Conservation (phyloP, 2,888 invertebrate genomes). For the Caenorhabditis becei region DNA sequence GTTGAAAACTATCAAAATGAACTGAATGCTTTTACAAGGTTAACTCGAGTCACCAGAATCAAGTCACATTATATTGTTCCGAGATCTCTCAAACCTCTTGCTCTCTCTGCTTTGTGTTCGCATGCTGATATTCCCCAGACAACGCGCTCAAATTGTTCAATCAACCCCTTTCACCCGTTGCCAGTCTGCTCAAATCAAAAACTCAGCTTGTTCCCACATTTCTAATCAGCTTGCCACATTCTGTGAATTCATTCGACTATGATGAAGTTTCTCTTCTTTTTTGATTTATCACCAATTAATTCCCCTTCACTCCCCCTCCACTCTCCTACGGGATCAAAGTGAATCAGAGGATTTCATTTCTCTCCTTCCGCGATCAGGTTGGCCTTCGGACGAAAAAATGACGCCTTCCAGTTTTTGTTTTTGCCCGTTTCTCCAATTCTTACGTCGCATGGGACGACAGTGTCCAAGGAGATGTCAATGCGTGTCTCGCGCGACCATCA, state of each 20-base stretch:
- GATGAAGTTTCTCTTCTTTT: constrained; percentile 25
- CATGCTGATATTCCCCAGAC: not conserved
- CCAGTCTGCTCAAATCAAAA: constrained; percentile 22
- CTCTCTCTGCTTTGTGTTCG: not conserved
- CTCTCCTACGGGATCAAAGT: constrained; percentile 30
- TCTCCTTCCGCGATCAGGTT: constrained; percentile 54
- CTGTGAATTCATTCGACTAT: constrained; percentile 31
- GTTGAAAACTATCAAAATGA: constrained; percentile 56
- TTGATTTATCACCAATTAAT: constrained; percentile 35
- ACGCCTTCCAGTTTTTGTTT: constrained; percentile 38
- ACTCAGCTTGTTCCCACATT: not conserved
- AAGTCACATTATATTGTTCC: not conserved
- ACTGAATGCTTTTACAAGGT: not conserved
- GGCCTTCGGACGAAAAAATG: constrained; percentile 36
- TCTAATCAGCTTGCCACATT: constrained; percentile 19
- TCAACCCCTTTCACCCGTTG: not conserved
- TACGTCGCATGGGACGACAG: constrained; percentile 12
- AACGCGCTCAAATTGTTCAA: not conserved
- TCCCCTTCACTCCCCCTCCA: not conserved
- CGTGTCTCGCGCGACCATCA: not conserved
- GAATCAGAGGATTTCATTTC: constrained; percentile 40
- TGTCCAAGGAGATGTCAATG: constrained; percentile 21
- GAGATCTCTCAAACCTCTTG: constrained; percentile 4
- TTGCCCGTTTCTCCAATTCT: not conserved
- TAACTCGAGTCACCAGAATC: not conserved